Evolutionary conservation across 2,797 vertebrate species (phyloP).

Genomic region (Myotis myotis): DNA sequence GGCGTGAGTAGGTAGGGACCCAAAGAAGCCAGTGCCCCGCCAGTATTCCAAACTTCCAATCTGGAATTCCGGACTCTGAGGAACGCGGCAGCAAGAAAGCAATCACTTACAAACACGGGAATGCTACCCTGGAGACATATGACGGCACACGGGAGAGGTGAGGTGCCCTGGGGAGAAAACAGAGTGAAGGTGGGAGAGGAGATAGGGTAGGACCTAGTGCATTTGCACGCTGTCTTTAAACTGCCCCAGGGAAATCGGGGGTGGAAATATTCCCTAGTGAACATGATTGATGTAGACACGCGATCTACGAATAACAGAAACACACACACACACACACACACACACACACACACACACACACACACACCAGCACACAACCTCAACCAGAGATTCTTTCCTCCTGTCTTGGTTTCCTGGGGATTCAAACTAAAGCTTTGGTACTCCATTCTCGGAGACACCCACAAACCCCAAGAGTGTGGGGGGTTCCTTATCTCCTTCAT

Average conservation of each 20-base stretch:
- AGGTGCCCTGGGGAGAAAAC: neutral
- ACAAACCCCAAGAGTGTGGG: neutral
- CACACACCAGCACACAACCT: neutral
- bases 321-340: neutral
- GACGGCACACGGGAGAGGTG: neutral
- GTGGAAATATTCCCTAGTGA: neutral
- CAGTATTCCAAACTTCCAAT: neutral
- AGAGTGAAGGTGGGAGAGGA: neutral
- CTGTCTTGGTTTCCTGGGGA: neutral
- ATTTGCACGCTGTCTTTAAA: neutral
- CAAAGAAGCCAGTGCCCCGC: neutral
- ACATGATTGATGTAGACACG: accelerated
- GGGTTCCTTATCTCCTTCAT: neutral
- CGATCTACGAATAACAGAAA: neutral
- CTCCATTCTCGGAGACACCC: neutral
- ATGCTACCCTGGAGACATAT: neutral
- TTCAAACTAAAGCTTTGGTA: neutral
- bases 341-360: neutral
- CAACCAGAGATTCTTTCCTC: neutral
- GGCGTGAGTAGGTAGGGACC: neutral
- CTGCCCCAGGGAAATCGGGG: neutral
- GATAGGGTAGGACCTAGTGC: neutral
- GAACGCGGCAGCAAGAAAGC: neutral
- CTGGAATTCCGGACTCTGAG: neutral
- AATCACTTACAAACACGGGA: neutral